These are phyloP conservation scores for Hydriomena furcata DNA, from an alignment of 2,888 invertebrate genomes.

Conservation along the genomic window DNA sequence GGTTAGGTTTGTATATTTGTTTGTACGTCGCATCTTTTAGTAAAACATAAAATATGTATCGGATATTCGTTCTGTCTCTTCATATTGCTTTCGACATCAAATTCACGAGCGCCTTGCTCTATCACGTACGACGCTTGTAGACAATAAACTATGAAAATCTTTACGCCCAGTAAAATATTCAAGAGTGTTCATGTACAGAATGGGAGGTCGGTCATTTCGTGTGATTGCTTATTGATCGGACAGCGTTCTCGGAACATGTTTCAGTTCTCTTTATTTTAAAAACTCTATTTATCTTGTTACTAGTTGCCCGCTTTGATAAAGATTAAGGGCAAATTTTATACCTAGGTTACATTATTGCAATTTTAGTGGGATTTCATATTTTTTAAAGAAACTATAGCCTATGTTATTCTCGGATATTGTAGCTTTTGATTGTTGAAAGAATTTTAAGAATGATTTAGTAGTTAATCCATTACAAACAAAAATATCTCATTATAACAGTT, in stretches of 20 bases:
- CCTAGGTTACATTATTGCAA: too few relatives aligned
- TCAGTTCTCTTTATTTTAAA: background rate
- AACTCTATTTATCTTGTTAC: too few relatives aligned
- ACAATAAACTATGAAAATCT: slow-evolving; percentile 39
- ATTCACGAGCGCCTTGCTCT: slow-evolving; percentile 23
- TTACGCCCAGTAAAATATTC: slow-evolving; percentile 43
- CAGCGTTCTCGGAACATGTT: background rate
- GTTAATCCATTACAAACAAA: too few relatives aligned
- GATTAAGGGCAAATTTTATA: background rate
- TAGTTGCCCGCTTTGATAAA: too few relatives aligned
- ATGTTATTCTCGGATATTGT: too few relatives aligned
- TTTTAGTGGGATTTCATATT: too few relatives aligned
- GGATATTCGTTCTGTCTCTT: slow-evolving; percentile 1
- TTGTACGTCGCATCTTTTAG: too few relatives aligned
- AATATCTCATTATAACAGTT: too few relatives aligned
- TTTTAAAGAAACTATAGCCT: too few relatives aligned
- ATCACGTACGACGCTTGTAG: slow-evolving; percentile 39
- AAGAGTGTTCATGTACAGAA: slow-evolving; percentile 33
- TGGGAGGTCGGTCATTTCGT: slow-evolving; percentile 31
- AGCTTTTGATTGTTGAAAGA: too few relatives aligned
- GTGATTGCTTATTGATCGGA: slow-evolving; percentile 48
- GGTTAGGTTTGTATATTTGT: too few relatives aligned
- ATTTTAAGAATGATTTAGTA: too few relatives aligned
- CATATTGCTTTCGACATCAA: slow-evolving; percentile 5
- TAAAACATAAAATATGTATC: background rate